phyloP scores from a whole-genome alignment of 2,113 vertebrate species.

The Larimichthys crocea region DNA sequence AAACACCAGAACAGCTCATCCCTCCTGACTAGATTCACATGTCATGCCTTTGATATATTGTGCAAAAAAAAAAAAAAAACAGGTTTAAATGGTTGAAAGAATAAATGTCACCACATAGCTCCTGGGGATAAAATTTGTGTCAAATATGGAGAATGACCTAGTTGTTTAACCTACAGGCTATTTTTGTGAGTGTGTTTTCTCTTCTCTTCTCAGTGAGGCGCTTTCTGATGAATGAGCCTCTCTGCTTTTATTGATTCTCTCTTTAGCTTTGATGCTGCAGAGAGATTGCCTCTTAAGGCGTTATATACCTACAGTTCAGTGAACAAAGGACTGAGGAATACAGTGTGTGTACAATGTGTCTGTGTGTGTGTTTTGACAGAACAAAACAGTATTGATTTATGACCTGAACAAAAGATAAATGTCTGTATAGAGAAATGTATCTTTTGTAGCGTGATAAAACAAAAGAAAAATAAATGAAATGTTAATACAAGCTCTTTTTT shows the following conservation, averaged over 20 bases:
- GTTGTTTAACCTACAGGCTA: conserved; percentile 41
- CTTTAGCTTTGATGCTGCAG: conserved; percentile 52
- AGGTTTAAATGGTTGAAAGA: background rate
- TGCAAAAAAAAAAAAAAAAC: background rate
- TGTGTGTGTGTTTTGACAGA: conserved; percentile 57
- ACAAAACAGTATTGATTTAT: conserved; percentile 70
- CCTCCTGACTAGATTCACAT: conserved; percentile 57
- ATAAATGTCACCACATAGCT: conserved; percentile 2
- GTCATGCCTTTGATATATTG: background rate
- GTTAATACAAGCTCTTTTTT: background rate
- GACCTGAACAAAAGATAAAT: conserved; percentile 55
- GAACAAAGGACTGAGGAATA: conserved; percentile 63
- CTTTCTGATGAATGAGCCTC: conserved; percentile 56
- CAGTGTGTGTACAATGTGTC: conserved; percentile 13
- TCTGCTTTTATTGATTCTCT: conserved; percentile 63
- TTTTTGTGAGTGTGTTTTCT: conserved; percentile 31
- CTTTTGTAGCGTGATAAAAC: conserved; percentile 23
- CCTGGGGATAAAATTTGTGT: conserved; percentile 15
- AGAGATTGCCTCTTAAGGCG: conserved; percentile 54
- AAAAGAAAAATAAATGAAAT: conserved; percentile 34
- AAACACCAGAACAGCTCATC: conserved; percentile 16
- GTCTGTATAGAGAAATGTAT: conserved; percentile 13
- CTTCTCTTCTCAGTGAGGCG: conserved; percentile 38
- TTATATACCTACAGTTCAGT: conserved; percentile 38
- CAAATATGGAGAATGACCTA: conserved; percentile 24